Conservation (phyloP, 2,113 vertebrate species). For the Anoura caudifer region DNA sequence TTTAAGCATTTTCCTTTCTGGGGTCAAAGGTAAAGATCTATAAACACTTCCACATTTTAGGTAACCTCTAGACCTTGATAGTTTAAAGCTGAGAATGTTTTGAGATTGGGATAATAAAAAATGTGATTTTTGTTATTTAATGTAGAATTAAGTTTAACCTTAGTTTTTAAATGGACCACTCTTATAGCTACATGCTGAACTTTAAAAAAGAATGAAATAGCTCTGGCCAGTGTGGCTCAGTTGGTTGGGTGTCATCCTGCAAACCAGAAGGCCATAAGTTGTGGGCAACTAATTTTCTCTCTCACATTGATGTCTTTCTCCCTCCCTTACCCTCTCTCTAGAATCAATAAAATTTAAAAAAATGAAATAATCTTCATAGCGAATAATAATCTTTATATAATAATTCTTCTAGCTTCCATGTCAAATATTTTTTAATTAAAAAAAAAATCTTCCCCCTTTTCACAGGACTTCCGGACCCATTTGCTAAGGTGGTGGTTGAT, state of each 20-base stretch:
- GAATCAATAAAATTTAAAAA: too few relatives aligned
- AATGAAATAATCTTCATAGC: background rate
- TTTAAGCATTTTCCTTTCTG: constrained; percentile 9
- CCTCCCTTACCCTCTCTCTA: too few relatives aligned
- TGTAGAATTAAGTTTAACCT: constrained; percentile 16
- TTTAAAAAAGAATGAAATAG: background rate
- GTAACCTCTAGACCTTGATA: background rate
- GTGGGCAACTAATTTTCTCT: too few relatives aligned
- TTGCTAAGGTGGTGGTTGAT: constrained; percentile 98
- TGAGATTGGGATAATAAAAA: background rate
- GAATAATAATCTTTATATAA: constrained; percentile 25
- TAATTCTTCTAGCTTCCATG: constrained; percentile 11
- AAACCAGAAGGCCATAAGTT: too few relatives aligned
- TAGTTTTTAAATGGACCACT: constrained; percentile 12
- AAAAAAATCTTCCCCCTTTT: constrained; percentile 17
- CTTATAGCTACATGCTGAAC: background rate
- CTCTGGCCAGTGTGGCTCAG: too few relatives aligned
- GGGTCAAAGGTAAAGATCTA: background rate
- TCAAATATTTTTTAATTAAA: constrained; percentile 41
- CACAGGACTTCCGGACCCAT: constrained; percentile 97
- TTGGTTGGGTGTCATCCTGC: too few relatives aligned
- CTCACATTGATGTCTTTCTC: too few relatives aligned
- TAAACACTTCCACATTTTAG: background rate
- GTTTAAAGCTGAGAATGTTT: constrained; percentile 27
- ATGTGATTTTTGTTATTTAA: constrained; percentile 10